phyloP scores from a whole-genome alignment of 1,140 invertebrate species.

The Ostrea denselamellosa region DNA sequence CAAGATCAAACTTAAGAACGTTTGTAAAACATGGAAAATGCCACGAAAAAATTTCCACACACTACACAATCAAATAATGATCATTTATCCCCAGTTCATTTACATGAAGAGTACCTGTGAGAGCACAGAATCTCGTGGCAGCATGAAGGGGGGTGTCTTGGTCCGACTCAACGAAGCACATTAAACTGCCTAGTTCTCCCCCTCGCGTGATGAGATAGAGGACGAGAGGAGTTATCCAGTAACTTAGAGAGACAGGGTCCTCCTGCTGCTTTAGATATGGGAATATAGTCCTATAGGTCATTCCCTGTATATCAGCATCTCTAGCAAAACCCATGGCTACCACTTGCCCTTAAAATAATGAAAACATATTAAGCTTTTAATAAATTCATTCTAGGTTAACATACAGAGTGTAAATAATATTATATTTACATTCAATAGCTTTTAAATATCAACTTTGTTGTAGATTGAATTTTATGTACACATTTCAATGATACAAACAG shows the following conservation, averaged over 20 bases:
- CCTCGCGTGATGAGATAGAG: conserved; percentile 37
- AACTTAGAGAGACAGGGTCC: neutral
- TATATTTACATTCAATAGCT: no score
- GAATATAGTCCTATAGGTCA: conserved; percentile 44
- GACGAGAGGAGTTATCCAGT: conserved; percentile 46
- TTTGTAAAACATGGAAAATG: no score
- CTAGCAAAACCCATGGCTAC: conserved; percentile 31
- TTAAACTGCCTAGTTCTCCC: conserved; percentile 1
- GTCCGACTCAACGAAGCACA: conserved; percentile 35
- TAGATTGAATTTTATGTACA: no score
- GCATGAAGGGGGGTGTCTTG: conserved; percentile 51
- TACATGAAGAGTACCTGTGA: conserved; percentile 30
- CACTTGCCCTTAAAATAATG: conserved; percentile 39
- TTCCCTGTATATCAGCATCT: conserved; percentile 21
- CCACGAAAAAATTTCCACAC: no score
- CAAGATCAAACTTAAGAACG: no score
- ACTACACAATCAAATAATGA: no score
- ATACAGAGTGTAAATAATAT: no score
- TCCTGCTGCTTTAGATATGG: conserved; percentile 26
- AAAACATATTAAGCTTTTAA: neutral
- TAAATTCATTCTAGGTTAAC: no score
- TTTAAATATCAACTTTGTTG: no score
- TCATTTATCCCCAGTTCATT: neutral
- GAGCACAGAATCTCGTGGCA: conserved; percentile 34
- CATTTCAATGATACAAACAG: no score